A percentile compares a stretch with the other conserved stretches of the same genome.
Conservation (phyloP, 2,888 invertebrate species). For the Mythimna albipuncta region DNA sequence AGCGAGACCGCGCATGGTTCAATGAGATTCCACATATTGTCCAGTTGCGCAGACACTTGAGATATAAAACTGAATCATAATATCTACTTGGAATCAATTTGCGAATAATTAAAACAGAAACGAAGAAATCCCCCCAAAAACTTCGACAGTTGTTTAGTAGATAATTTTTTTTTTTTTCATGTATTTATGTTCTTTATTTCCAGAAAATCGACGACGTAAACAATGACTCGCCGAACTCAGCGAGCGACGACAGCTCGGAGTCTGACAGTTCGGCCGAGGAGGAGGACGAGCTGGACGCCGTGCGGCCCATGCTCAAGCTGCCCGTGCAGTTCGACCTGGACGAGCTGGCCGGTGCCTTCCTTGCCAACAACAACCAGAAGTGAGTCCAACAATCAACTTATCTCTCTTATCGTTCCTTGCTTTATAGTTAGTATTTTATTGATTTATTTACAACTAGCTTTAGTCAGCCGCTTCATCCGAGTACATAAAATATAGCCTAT, state of each 20-base stretch:
- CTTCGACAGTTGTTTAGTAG: background rate
- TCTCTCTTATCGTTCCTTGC: background rate
- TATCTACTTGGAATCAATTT: too few relatives aligned
- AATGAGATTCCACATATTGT: too few relatives aligned
- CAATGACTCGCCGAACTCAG: conserved; percentile 78
- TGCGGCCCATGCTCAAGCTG: conserved; percentile 92
- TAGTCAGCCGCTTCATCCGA: too few relatives aligned
- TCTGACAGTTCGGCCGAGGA: conserved; percentile 91
- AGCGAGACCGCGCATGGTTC: too few relatives aligned
- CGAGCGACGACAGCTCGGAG: conserved; percentile 87
- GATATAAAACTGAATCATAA: too few relatives aligned
- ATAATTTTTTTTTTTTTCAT: conserved; percentile 4
- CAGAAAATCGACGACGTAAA: conserved; percentile 88
- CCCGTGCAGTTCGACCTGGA: conserved; percentile 96
- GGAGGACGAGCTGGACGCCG: conserved; percentile 91
- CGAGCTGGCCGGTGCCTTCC: conserved; percentile 94
- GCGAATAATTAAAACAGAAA: too few relatives aligned
- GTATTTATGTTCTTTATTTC: conserved; percentile 55
- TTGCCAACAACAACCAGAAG: conserved; percentile 93
- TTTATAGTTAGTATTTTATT: too few relatives aligned
- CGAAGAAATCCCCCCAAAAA: too few relatives aligned
- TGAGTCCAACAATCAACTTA: conserved; percentile 71
- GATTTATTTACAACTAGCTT: too few relatives aligned
- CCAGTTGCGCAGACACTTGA: too few relatives aligned
- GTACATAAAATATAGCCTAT: too few relatives aligned